Base-by-base conservation (phyloP, 2,888 invertebrate species). In the Sinopyrophorus schimmeli region DNA sequence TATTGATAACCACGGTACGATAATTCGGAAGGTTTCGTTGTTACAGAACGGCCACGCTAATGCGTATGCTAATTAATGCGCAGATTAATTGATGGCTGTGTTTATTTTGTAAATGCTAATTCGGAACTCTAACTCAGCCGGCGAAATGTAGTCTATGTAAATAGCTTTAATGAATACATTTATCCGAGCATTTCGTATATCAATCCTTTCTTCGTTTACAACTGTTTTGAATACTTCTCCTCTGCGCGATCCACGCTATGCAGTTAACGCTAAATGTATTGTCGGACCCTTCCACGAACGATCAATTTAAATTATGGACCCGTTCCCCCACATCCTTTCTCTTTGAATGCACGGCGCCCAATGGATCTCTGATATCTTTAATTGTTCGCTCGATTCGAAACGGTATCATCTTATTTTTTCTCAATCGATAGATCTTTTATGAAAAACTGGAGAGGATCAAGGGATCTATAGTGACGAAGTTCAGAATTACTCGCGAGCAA, bases 21-120 rank as follows among this genome's bases (percentile, higher is more conserved):
- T 49, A 49, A 53, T 48, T 49, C 43, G 48, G 53, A 53, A 39
- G 52, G 49, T 48, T 47, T 53, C 44, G 40, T 41, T 41, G 48
- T 49, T 49, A 27, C 39, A 47, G 42, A 38, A 47, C 38, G 48
- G 40, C 32, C 50, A 50, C 32, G 50, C 54, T 42, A 51, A 51
- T 51, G 32, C 47, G 54, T 57, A 63, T 61, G 62, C 62, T 59
- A 62, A 65, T 62, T 60, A 60, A 64, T 60, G 60, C 58, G 37
- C 54, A 64, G 67, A 67, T 68, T 70, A 70, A 70, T 67, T 70
- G 68, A 69, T 66, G 68, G 65, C 60, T 60, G 67, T 68, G 67
- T 69, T 70, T 68, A 67, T 70, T 68, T 66, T 65, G 68, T 64
- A 63, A 68, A 69, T 66, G 70, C 66, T 65, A 69, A 70, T 70